Evolutionary conservation across 2,113 vertebrate genomes (phyloP).

Genomic region (Petrocephalus microphthalmus): DNA sequence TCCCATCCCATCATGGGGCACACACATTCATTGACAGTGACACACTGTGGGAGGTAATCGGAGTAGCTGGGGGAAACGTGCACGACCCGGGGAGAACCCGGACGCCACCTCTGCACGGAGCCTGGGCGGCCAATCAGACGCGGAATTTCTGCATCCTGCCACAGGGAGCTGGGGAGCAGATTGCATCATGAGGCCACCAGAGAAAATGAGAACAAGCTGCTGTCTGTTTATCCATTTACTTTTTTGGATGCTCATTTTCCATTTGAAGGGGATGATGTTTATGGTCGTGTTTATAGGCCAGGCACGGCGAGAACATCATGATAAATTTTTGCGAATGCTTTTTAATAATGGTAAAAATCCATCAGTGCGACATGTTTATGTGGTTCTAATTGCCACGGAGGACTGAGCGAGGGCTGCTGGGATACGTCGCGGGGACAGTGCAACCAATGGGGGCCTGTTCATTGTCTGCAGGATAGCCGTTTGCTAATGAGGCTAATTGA

Average conservation of each 20-base stretch:
- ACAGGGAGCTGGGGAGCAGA: neutral
- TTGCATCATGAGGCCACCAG: neutral
- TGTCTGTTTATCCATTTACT: conserved; percentile 12
- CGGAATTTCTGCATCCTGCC: neutral
- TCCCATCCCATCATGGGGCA: neutral
- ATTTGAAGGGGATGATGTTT: conserved; percentile 1
- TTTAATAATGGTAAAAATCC: conserved; percentile 3
- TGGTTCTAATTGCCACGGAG: neutral
- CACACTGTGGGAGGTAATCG: neutral
- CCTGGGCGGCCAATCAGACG: neutral
- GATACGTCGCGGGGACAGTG: neutral
- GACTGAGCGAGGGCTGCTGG: neutral
- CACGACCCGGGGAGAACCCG: neutral
- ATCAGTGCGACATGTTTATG: conserved; percentile 2
- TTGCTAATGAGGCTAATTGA: neutral
- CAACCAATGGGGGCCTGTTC: neutral
- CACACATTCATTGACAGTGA: neutral
- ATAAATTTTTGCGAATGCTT: neutral
- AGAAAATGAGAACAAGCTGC: conserved; percentile 9
- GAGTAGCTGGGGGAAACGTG: neutral
- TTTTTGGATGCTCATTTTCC: conserved; percentile 6
- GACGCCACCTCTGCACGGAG: neutral
- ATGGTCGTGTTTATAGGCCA: neutral
- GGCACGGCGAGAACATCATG: neutral
- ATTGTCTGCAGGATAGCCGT: neutral